Base-by-base conservation (phyloP, 23 tunicate genomes). In the Ascidia mentula region DNA sequence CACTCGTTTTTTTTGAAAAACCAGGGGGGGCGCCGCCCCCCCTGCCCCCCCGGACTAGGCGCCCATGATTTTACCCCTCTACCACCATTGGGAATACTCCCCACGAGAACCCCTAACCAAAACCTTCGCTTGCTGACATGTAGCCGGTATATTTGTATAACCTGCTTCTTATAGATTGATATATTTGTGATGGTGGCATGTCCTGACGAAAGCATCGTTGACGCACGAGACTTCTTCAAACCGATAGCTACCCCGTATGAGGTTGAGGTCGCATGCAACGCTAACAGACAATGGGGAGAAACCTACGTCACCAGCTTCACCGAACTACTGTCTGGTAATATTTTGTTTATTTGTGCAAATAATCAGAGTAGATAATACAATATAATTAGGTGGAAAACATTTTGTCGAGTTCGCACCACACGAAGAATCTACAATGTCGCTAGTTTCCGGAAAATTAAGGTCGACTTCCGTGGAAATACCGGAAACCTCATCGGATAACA, bases 191-290 rank as follows among this genome's bases (percentile, higher is more conserved):
- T 88, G 20, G 89, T 93, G 4, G 98, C 98, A 20, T 89, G 91
- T 37, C 98, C 98, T 2, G 98, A 93, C 76, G 89, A 93, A 60
- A 88, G 69, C 24, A 0, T 82, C 1, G 38, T 93, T 0, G 98
- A 93, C 40, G 34, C 79, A 59, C 75, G 77, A 37, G 87, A 93
- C 12, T 93, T 77, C 60, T 93, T 38, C 59, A 94, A 90, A 77
- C 98, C 98, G 28, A 78, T 93, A 31, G 82, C 82, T n/a, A 93
- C 98, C 13, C 98, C 98, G 9, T 93, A 84, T 40, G 98, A 93
- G 59, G 77, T 89, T 13, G 92, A 87, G 60, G 82, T 93, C 18
- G 98, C 98, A 37, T 93, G 83, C 87, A 93, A 93, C 71, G 84
- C 87, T 0, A 93, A 88, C 74, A 61, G 93, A 53, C 72, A 84